Base-by-base conservation (phyloP, 37 sponge, comb jelly and placozoan genomes). In the Spongilla lacustris region DNA sequence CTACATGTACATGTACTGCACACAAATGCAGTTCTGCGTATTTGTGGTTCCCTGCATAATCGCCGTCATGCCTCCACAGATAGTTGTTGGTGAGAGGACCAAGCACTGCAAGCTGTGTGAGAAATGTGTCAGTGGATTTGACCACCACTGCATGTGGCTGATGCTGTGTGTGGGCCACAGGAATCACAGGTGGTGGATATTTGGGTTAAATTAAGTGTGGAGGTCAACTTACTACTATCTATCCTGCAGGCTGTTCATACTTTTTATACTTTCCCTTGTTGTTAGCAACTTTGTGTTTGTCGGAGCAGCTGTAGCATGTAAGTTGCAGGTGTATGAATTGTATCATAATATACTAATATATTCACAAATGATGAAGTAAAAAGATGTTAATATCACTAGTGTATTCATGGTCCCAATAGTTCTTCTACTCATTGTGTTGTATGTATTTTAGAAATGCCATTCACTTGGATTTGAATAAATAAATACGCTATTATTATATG, bases 111-210 rank as follows among this genome's bases (percentile, higher is more conserved):
- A 90, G 84, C 68, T 95, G 28, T 95, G 96, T 81, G 85, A 81
- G 35, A 68, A 81, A 21, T 95, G 96, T 67, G 85, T 82, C 78
- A 80, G 58, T 30, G 91, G 91, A 23, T 95, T 95, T 85, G 96
- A 95, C 77, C 96, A 95, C 83, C 96, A 95, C 80, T 95, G 96
- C 71, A 78, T 87, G 78, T 95, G 96, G 96, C 78, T 95, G 80
- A 87, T 49, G 78, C 80, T 46, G 24, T 95, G 96, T 68, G 83
- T 95, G 9, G 96, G 93, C 27, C 75, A 81, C 79, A 84, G 84
- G 46, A 95, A 92, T 82, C 96, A 95, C 34, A 78, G 58, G 58
- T 58, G 8, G n/a, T n/a, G n/a, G n/a, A n/a, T n/a, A n/a, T n/a
- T n/a, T n/a, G n/a, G n/a, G n/a, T n/a, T n/a, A n/a, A n/a, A n/a